Percentiles rank a stretch among this genome's conserved stretches.
phyloP scores from a whole-genome alignment of 2,888 invertebrate genomes.

The Labia minor region DNA sequence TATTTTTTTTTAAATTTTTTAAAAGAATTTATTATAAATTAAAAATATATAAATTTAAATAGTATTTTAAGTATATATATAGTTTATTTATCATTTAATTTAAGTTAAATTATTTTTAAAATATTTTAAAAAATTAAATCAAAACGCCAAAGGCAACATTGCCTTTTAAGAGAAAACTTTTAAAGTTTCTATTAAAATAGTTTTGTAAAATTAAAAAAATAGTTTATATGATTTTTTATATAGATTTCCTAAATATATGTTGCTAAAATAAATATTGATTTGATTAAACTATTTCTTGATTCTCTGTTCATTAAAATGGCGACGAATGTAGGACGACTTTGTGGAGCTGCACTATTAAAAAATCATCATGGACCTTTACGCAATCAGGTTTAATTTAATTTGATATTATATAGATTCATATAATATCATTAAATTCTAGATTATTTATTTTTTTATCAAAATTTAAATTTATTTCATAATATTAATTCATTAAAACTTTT shows the following conservation, averaged over 20 bases:
- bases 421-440: background rate
- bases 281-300: slow-evolving; percentile 26
- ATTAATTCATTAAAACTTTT: background rate
- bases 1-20: too few relatives aligned
- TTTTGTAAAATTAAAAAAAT: background rate
- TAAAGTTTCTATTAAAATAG: too few relatives aligned
- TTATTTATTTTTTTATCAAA: background rate
- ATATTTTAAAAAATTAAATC: slow-evolving; percentile 15
- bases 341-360: slow-evolving; percentile 72
- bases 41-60: too few relatives aligned
- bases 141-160: slow-evolving; percentile 28
- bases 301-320: slow-evolving; percentile 59
- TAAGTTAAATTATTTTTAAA: too few relatives aligned
- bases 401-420: slow-evolving; percentile 23
- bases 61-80: too few relatives aligned
- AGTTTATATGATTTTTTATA: slow-evolving; percentile 25
- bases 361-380: slow-evolving; percentile 52
- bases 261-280: slow-evolving; percentile 21
- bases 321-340: slow-evolving; percentile 77
- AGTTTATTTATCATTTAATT: too few relatives aligned
- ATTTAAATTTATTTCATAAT: background rate
- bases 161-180: too few relatives aligned
- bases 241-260: too few relatives aligned
- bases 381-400: slow-evolving; percentile 57
- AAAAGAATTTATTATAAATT: too few relatives aligned